Base-by-base conservation (phyloP, 2,888 invertebrate genomes). In the Pegoplata infirma region DNA sequence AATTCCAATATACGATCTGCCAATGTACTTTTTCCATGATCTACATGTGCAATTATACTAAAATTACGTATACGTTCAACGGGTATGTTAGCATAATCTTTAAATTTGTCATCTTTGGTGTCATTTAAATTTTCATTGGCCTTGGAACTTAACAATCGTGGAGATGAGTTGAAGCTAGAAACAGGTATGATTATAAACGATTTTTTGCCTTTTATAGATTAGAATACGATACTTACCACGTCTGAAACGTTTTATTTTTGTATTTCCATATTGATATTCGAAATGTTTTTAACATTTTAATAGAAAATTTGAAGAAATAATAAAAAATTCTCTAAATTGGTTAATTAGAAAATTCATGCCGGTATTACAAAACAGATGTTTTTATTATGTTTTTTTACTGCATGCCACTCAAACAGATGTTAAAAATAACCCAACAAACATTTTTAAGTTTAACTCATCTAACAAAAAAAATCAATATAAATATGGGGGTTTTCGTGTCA, bases 11-110 rank as follows among this genome's bases (percentile, higher is more conserved):
- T 89, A 69, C 99, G 91, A 88, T 99, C 99, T 0, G 99, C 98
- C 73, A 99, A 90, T 0, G 99, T 99, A 89, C 97, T 97, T 91
- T 99, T 99, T 0, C 99, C 99, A 91, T 99, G 99, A 89, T 99
- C 99, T 1, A 99, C 96, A 90, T 99, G 99, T n/a, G 99, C 99
- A 80, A 99, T 97, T 84, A 99, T 98, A 89, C 98, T 96, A 86
- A 98, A 98, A 89, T 98, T 98, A 72, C 98, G 91, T 49, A 98
- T 97, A 12, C 86, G 85, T 6, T 87, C 83, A 23, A 86, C 84
- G 0, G 89, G 88, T 64, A 88, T 87, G 6, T 74, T 49, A 0
- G 77, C 72, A 4, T 87, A 82, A 32, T 86, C 80, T 0, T 75
- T 75, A 12, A 84, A 59, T n/a, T 80, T 77, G 25, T 82, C 61